Percentiles rank a stretch among this genome's conserved stretches.
Conservation (phyloP, 2,797 vertebrate species). For the Heteromormyrus szaboi region DNA sequence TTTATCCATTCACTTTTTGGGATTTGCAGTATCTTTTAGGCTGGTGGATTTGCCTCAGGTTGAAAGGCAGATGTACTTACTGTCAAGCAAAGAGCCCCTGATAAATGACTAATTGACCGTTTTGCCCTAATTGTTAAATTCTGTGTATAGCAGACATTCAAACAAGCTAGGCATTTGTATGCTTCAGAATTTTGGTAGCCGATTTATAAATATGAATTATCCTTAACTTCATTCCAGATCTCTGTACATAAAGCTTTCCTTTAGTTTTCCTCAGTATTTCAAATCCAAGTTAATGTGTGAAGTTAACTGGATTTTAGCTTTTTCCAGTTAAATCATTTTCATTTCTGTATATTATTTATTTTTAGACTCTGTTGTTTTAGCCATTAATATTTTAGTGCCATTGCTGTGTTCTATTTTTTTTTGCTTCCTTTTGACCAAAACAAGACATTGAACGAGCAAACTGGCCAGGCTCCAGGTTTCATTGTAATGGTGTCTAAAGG, state of each 20-base stretch:
- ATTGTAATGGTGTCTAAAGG: not conserved
- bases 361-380: not conserved
- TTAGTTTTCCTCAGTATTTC: not conserved
- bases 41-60: not conserved
- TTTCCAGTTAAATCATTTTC: not conserved
- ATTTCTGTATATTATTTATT: not conserved
- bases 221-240: not conserved
- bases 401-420: not conserved
- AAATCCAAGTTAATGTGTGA: not conserved
- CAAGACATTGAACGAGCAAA: not conserved
- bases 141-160: not conserved
- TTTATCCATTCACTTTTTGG: conserved; percentile 10
- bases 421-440: not conserved
- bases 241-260: not conserved
- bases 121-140: not conserved
- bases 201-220: not conserved
- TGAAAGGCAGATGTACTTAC: not conserved
- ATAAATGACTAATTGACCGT: not conserved
- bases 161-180: not conserved
- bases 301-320: not conserved
- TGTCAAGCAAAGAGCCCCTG: not conserved
- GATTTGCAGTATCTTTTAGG: not conserved
- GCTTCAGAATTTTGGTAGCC: not conserved
- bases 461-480: not conserved
- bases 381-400: not conserved